Evolutionary conservation across 2,797 vertebrate species (phyloP).

Genomic region (Oreochromis mossambicus): DNA sequence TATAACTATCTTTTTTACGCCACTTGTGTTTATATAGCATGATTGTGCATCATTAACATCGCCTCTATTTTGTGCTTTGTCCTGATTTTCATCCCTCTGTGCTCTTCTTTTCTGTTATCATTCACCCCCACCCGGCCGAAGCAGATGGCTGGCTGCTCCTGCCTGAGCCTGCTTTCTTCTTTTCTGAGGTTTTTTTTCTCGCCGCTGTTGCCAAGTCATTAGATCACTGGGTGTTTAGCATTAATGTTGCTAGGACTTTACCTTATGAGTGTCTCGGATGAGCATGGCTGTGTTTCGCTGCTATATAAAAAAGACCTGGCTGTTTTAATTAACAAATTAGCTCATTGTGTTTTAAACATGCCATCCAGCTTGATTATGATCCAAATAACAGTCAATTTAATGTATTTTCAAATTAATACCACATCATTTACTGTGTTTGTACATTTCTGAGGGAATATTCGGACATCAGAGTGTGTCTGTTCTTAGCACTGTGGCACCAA

Average conservation of each 20-base stretch:
- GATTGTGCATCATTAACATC: not conserved
- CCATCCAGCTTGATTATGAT: not conserved
- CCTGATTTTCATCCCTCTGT: not conserved
- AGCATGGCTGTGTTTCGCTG: not conserved
- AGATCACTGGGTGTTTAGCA: not conserved
- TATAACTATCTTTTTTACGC: not conserved
- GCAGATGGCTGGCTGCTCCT: not conserved
- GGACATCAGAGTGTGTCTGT: not conserved
- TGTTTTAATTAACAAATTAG: not conserved
- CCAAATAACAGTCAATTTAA: not conserved
- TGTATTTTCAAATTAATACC: not conserved
- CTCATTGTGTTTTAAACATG: not conserved
- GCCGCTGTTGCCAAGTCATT: not conserved
- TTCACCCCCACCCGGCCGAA: not conserved
- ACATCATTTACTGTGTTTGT: not conserved
- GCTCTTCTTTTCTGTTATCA: not conserved
- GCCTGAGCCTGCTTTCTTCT: not conserved
- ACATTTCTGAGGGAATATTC: not conserved
- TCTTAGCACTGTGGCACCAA: not conserved
- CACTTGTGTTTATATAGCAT: not conserved
- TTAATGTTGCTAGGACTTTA: not conserved
- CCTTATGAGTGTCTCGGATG: not conserved
- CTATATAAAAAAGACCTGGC: not conserved
- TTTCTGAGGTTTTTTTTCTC: not conserved
- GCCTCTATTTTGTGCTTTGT: not conserved